Evolutionary conservation across 2,797 vertebrate species (phyloP), one percentile per base, ranked within the genome.

Genomic region (Podargus strigoides): DNA sequence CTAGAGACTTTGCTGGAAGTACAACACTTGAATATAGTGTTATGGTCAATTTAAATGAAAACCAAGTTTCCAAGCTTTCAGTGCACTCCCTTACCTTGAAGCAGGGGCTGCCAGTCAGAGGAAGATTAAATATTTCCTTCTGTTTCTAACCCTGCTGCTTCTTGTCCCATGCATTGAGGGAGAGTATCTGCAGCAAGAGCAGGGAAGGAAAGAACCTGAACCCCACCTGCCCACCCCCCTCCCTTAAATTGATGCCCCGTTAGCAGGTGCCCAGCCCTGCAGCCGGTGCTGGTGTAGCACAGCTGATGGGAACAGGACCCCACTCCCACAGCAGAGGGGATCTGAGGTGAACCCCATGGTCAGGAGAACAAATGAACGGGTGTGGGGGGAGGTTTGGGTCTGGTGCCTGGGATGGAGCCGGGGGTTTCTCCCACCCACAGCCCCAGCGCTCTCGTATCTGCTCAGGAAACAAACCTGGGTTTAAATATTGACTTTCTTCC

Each of bases 401-500:
- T 2, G 3, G 41, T 0, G 0, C 56, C 23, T 0, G 0, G 59
- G 44, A 55, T 18, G 36, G 68, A 89, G 68, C 49, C 0, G 0
- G 68, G 78, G 26, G 21, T 89, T 95, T 90, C 66, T 90, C 60
- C 34, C 56, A 9, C 15, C 2, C 6, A 5, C 36, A 16, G 78
- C n/a, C 34, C 73, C 39, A 30, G 60, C 4, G 0, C 52, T 88
- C 37, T 18, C 49, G 49, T 42, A 7, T 67, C 78, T 85, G 76
- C 81, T 68, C 81, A 87, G 87, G 87, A 91, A 95, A 42, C 39
- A 58, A 92, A 44, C 39, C 12, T 19, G 50, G 14, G 81, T 83
- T 95, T 91, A 92, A 94, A 93, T 94, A 95, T 93, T 93, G 93
- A 96, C 92, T 87, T n/a, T 95, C 20, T 74, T 19, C 74, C 70